Base-by-base conservation (phyloP, 2,113 vertebrate genomes). In the Gymnogyps californianus region DNA sequence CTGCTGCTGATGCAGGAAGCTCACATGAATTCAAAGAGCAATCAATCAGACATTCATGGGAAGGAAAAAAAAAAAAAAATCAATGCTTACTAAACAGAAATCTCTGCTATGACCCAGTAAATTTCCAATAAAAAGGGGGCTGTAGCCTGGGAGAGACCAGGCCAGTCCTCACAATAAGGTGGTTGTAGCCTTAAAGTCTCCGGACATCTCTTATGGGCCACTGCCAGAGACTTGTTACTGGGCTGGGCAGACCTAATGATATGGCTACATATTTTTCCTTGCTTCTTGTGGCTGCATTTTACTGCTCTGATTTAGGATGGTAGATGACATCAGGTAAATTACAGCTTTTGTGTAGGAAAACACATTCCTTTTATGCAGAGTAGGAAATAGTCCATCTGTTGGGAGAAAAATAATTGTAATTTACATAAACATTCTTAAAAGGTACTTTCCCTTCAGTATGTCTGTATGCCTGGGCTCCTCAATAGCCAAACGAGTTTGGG, bases 171-270 rank as follows among this genome's bases (percentile, higher is more conserved):
- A 51, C 22, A 18, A 5, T 42, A 36, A 46, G 16, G 18, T 38
- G 17, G 9, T 14, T 82, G 22, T 55, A 64, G 36, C 34, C 49
- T 87, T 49, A 16, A 72, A 55, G 36, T 70, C 62, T 83, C 32
- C 54, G 40, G 40, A 10, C 11, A 19, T 44, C 46, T 80, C 29
- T 34, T 28, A 20, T 0, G 6, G n/a, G 44, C 34, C 5, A 7
- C 46, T 24, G 57, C 9, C 34, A 57, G 64, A 40, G 47, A n/a
- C 17, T 38, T 0, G 0, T 32, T 55, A 14, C 20, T 36, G 64
- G 42, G 4, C 16, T 77, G 34, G 52, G 79, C 44, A 70, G 29
- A 61, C 29, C 26, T 22, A 64, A 1, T 28, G 8, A 42, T 42
- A 28, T 3, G 52, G 21, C 42, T 40, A 11, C 10, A 2, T 55